Percentiles rank a stretch among this genome's conserved stretches.
Conservation (phyloP, 2,888 invertebrate genomes). For the Cataglyphis albicans region DNA sequence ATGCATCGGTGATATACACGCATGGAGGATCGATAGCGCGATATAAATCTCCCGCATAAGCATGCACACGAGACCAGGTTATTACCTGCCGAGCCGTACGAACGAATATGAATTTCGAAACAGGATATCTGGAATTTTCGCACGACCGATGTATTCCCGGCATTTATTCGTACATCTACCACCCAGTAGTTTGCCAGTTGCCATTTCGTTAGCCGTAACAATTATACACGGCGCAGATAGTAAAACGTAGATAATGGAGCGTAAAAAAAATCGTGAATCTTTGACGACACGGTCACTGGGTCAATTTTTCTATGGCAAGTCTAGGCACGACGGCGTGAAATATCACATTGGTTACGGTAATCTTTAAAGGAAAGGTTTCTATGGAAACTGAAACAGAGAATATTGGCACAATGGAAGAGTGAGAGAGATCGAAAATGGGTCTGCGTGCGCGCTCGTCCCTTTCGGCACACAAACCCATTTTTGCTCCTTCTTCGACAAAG, state of each 20-base stretch:
- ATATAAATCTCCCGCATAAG: slow-evolving; percentile 74
- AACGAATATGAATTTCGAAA: slow-evolving; percentile 51
- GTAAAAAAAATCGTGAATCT: slow-evolving; percentile 7
- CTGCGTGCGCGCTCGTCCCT: slow-evolving; percentile 34
- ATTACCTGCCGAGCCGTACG: slow-evolving; percentile 60
- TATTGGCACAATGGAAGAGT: slow-evolving; percentile 9
- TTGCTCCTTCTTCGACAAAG: neutral
- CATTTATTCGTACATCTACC: slow-evolving; percentile 4
- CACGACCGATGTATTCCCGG: neutral
- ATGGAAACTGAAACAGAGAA: neutral
- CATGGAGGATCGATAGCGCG: slow-evolving; percentile 62
- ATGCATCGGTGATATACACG: slow-evolving; percentile 70
- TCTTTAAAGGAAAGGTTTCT: neutral
- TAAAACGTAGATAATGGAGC: slow-evolving; percentile 27
- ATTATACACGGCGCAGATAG: slow-evolving; percentile 13
- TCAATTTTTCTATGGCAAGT: slow-evolving; percentile 5
- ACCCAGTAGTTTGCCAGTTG: slow-evolving; percentile 43
- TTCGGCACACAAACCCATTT: slow-evolving; percentile 24
- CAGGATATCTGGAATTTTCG: slow-evolving; percentile 28
- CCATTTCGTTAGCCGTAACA: slow-evolving; percentile 30
- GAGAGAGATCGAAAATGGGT: slow-evolving; percentile 34
- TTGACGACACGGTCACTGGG: slow-evolving; percentile 29
- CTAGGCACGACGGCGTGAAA: slow-evolving; percentile 39
- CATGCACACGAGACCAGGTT: slow-evolving; percentile 65
- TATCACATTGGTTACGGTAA: slow-evolving; percentile 39